Evolutionary conservation across 2,113 vertebrate genomes (phyloP).

Genomic region (Laticauda colubrina): DNA sequence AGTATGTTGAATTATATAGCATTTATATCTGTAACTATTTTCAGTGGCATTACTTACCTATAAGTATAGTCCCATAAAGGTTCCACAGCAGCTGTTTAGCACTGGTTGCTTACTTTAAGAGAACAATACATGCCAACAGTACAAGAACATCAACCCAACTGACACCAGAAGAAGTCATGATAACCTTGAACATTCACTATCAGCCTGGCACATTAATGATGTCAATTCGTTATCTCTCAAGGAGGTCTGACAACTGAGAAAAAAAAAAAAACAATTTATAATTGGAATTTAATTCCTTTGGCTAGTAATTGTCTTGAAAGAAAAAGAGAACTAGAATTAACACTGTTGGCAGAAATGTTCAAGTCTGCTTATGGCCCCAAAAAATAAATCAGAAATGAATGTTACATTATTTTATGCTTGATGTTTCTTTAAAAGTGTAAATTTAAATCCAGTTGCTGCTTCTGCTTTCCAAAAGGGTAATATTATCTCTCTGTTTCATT

Average conservation of each 20-base stretch:
- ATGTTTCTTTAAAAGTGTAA: neutral
- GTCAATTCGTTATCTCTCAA: conserved; percentile 24
- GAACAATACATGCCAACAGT: conserved; percentile 43
- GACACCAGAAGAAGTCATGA: neutral
- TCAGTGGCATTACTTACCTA: neutral
- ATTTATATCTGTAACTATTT: conserved; percentile 34
- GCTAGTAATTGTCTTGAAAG: conserved; percentile 18
- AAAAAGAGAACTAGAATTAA: neutral
- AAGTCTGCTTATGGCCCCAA: neutral
- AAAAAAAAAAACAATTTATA: conserved; percentile 24
- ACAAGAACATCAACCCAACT: conserved; percentile 32
- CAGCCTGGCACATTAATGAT: neutral
- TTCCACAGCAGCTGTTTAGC: conserved; percentile 47
- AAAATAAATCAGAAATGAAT: neutral
- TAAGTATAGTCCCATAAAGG: conserved; percentile 23
- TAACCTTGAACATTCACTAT: conserved; percentile 46
- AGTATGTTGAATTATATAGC: neutral
- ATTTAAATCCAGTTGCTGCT: neutral
- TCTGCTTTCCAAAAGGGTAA: neutral
- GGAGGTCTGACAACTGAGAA: conserved; percentile 9
- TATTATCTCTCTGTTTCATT: neutral
- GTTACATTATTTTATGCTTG: neutral
- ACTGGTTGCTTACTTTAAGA: conserved; percentile 40
- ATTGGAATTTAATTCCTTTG: neutral
- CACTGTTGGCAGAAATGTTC: neutral